phyloP scores from a whole-genome alignment of 2,113 vertebrate species.

The Aramus guarauna region DNA sequence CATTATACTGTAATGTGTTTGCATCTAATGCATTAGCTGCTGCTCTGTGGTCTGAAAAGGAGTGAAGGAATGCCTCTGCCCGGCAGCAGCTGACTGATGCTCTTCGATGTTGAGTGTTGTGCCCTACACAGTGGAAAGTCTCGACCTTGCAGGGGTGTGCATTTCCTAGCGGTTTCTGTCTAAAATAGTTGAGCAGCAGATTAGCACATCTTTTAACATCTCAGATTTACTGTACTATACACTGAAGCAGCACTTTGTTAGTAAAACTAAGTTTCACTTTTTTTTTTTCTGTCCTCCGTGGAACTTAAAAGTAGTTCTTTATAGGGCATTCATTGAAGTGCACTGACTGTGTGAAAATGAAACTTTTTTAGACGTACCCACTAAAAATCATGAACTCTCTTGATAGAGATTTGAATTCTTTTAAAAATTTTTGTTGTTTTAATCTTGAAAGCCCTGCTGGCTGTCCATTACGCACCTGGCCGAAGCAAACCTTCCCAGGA shows the following conservation, averaged over 20 bases:
- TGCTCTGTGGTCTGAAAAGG: not conserved
- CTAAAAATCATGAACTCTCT: not conserved
- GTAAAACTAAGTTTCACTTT: not conserved
- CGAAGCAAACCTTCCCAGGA: not conserved
- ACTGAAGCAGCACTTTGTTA: not conserved
- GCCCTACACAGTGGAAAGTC: not conserved
- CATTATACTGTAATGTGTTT: not conserved
- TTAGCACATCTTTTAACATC: not conserved
- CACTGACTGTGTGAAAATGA: not conserved
- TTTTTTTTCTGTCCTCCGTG: not conserved
- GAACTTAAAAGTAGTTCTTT: not conserved
- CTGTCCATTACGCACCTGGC: accelerated
- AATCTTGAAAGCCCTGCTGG: not conserved
- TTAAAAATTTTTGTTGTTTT: not conserved
- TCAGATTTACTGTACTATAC: not conserved
- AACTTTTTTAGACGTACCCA: not conserved
- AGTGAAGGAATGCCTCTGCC: not conserved
- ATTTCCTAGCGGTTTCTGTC: not conserved
- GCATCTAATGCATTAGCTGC: not conserved
- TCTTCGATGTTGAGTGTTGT: not conserved
- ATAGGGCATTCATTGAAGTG: not conserved
- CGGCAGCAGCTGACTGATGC: not conserved
- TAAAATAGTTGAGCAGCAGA: not conserved
- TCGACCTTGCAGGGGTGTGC: not conserved
- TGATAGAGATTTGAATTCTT: accelerated